Evolutionary conservation across 1,140 invertebrate genomes (phyloP).

Genomic region (Ptiloglossa arizonensis): DNA sequence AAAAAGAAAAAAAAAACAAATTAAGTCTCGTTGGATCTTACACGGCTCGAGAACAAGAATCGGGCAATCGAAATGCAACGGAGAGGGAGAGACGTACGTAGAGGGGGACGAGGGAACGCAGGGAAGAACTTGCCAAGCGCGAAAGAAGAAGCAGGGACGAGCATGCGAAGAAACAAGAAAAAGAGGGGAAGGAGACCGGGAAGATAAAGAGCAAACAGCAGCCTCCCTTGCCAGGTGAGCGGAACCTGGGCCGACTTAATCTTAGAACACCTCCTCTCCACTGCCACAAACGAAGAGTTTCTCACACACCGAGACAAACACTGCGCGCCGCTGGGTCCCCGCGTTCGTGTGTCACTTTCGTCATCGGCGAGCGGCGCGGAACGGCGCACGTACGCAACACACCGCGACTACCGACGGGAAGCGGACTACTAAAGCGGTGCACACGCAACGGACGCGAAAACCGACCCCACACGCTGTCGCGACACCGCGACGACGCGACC

Average conservation of each 20-base stretch:
- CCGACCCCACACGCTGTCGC: slow-evolving; percentile 21
- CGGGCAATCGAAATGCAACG: too few relatives aligned
- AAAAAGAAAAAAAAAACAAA: neutral
- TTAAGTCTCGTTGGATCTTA: too few relatives aligned
- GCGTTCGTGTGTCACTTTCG: slow-evolving; percentile 37
- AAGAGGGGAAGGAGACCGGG: slow-evolving; percentile 36
- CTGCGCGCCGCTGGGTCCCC: slow-evolving; percentile 27
- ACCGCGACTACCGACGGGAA: slow-evolving; percentile 18
- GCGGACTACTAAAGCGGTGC: slow-evolving; percentile 3
- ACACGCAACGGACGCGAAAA: slow-evolving; percentile 28
- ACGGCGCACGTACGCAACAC: slow-evolving; percentile 19
- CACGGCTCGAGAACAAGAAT: too few relatives aligned
- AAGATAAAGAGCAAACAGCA: slow-evolving; percentile 41
- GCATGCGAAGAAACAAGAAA: slow-evolving; percentile 5
- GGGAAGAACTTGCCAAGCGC: neutral
- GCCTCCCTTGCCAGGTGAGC: slow-evolving; percentile 54
- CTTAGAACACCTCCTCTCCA: slow-evolving; percentile 60
- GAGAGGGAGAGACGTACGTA: too few relatives aligned
- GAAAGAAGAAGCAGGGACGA: slow-evolving; percentile 8
- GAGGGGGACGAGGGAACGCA: neutral
- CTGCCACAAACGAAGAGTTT: slow-evolving; percentile 20
- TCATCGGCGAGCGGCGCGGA: slow-evolving; percentile 23
- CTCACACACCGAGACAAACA: slow-evolving; percentile 21
- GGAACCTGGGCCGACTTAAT: slow-evolving; percentile 62
- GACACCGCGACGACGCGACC: neutral